phyloP scores from a whole-genome alignment of 2,888 invertebrate species.

The Nymphalis polychloros region DNA sequence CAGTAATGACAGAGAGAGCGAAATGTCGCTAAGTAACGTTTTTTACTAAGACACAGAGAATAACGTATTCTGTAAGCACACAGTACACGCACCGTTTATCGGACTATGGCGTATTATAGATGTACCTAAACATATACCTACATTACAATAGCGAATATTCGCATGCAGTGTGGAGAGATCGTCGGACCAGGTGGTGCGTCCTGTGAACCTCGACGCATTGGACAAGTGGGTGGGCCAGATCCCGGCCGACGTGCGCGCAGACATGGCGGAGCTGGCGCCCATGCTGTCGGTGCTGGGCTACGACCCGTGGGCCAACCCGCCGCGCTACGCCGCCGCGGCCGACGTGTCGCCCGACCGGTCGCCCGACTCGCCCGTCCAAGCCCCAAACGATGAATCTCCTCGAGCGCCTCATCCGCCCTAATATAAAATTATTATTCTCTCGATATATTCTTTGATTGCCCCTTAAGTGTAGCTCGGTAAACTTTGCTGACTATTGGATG shows the following conservation, averaged over 20 bases:
- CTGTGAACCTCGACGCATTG: slow-evolving; percentile 97
- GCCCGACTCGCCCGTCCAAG: slow-evolving; percentile 67
- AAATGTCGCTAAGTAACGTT: no score
- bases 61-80: no score
- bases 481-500: no score
- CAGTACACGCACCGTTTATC: no score
- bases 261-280: slow-evolving; percentile 96
- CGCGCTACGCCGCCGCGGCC: slow-evolving; percentile 86
- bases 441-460: slow-evolving; percentile 24
- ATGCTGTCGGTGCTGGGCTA: slow-evolving; percentile 96
- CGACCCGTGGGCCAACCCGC: slow-evolving; percentile 98
- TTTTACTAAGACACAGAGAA: no score
- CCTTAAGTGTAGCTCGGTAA: not conserved
- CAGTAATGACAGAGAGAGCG: no score
- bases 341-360: slow-evolving; percentile 19
- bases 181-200: slow-evolving; percentile 99
- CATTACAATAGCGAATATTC: slow-evolving; percentile 1
- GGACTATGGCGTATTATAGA: no score
- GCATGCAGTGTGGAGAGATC: slow-evolving; percentile 94
- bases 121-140: no score
- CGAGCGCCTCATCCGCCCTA: slow-evolving; percentile 31
- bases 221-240: slow-evolving; percentile 95
- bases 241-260: slow-evolving; percentile 94
- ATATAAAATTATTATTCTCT: slow-evolving; percentile 20
- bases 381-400: slow-evolving; percentile 74